Conservation (phyloP, 2,113 vertebrate genomes). For the Pteronura brasiliensis region DNA sequence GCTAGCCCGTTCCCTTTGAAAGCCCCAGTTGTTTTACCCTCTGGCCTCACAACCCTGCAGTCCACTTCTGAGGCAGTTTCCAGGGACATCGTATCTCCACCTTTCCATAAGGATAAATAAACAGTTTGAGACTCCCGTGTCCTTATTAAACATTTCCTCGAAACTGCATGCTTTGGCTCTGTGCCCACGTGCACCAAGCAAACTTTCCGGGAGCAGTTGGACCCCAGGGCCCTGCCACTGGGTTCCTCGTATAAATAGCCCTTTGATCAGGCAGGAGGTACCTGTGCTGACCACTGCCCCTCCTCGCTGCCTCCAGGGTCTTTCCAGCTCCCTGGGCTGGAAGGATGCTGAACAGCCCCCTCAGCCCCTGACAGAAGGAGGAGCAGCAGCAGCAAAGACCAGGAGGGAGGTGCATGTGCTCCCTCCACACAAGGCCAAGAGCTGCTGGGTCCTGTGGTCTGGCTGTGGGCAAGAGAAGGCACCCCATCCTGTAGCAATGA, state of each 20-base stretch:
- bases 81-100: conserved; percentile 74
- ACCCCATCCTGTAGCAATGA: not conserved
- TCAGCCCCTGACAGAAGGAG: not conserved
- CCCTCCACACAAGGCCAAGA: not conserved
- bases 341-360: not conserved
- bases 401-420: not conserved
- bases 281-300: not conserved
- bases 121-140: conserved; percentile 77
- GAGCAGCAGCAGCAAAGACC: not conserved
- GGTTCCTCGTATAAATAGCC: conserved; percentile 17
- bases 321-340: not conserved
- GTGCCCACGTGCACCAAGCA: conserved; percentile 74
- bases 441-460: not conserved
- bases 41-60: conserved; percentile 20
- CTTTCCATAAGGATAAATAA: conserved; percentile 81
- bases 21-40: not conserved
- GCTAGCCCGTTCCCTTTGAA: not conserved
- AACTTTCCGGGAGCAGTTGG: conserved; percentile 63
- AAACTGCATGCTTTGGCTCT: conserved; percentile 79
- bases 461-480: conserved; percentile 18
- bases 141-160: conserved; percentile 84
- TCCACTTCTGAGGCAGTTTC: conserved; percentile 58
- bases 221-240: not conserved
- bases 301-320: not conserved
- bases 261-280: conserved; percentile 1